Conservation (phyloP, 2,113 vertebrate genomes). For the Lynx canadensis region DNA sequence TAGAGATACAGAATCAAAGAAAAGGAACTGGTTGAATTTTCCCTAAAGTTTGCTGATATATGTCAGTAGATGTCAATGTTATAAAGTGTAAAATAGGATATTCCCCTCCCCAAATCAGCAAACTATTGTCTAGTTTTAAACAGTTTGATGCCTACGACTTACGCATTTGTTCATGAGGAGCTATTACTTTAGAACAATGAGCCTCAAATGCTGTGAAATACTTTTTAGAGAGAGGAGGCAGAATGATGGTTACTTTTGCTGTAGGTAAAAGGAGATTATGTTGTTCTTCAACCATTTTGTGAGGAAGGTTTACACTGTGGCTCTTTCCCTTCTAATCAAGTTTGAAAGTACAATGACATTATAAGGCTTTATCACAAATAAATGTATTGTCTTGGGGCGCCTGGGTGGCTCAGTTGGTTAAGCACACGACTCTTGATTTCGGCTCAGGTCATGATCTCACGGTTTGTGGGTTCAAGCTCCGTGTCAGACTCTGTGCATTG, state of each 20-base stretch:
- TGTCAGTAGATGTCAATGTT: background rate
- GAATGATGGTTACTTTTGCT: constrained; percentile 16
- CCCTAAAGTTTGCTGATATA: background rate
- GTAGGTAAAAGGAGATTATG: background rate
- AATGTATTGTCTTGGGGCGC: background rate
- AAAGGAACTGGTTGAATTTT: background rate
- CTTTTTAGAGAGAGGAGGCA: background rate
- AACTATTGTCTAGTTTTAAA: background rate
- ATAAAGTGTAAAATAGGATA: background rate
- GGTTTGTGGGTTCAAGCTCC: no score
- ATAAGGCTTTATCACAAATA: background rate
- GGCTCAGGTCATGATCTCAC: no score
- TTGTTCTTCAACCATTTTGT: constrained; percentile 1
- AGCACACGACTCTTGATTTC: no score
- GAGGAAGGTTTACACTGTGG: background rate
- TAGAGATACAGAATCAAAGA: background rate
- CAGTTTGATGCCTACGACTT: background rate
- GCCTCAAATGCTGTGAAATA: constrained; percentile 17
- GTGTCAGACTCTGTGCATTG: no score
- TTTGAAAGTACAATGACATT: background rate
- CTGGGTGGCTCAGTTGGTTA: no score
- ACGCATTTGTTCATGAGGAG: constrained; percentile 37
- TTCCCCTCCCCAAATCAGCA: background rate
- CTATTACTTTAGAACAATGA: background rate
- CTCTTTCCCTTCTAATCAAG: background rate